These are phyloP conservation scores for Andrena fulva DNA, from an alignment of 2,888 invertebrate genomes.

Conservation along the genomic window DNA sequence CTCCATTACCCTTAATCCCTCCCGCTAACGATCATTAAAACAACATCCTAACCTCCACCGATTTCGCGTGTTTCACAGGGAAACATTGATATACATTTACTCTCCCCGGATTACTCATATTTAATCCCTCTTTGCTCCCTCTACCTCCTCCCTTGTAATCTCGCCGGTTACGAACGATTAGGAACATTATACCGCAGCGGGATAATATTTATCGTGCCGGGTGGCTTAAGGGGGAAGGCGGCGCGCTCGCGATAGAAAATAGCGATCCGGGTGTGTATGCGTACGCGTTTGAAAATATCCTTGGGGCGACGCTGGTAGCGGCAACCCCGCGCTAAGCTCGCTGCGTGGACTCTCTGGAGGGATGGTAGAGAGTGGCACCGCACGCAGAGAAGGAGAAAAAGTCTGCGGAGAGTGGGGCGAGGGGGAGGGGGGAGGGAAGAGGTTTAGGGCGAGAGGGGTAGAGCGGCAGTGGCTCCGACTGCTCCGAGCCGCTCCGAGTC, in stretches of 20 bases:
- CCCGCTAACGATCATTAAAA: conserved; percentile 12
- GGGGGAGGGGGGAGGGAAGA: not conserved
- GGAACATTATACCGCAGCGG: conserved; percentile 9
- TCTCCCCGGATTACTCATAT: conserved; percentile 23
- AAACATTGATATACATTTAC: conserved; percentile 38
- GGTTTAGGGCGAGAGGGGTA: conserved; percentile 14
- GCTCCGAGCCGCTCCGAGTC: conserved; percentile 57
- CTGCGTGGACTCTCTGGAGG: conserved; percentile 43
- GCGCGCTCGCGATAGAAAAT: not conserved
- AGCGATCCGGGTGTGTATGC: not conserved
- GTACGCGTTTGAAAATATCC: conserved; percentile 54
- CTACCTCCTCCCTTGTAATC: conserved; percentile 14
- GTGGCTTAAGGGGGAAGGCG: not conserved
- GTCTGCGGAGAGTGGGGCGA: conserved; percentile 4
- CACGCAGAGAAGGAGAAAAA: conserved; percentile 22
- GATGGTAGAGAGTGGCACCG: conserved; percentile 47
- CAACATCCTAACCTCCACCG: not conserved
- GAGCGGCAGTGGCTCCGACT: conserved; percentile 40
- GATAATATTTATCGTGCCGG: conserved; percentile 22
- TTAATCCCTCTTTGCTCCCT: conserved; percentile 12
- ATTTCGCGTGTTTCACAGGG: not conserved
- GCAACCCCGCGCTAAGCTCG: conserved; percentile 58
- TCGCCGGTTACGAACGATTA: conserved; percentile 32
- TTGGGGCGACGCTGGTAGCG: conserved; percentile 59
- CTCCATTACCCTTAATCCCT: not conserved